Percentiles rank a stretch among this genome's conserved stretches.
phyloP scores from a whole-genome alignment of 2,797 vertebrate species.

The Nyctalus aviator region DNA sequence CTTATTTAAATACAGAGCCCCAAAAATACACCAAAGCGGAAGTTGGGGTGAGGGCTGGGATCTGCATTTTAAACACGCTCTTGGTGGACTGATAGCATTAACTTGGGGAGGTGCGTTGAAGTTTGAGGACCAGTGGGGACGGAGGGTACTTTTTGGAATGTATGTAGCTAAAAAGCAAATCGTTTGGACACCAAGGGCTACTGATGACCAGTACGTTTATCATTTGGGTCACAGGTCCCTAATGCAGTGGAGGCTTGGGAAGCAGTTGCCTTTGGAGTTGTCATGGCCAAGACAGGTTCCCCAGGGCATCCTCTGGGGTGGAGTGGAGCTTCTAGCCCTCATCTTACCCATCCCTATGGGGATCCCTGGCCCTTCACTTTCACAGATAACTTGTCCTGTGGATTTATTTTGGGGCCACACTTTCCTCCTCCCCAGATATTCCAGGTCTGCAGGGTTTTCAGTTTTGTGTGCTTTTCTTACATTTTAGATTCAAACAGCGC shows the following conservation, averaged over 20 bases:
- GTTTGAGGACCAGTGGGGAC: not conserved
- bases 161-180: not conserved
- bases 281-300: not conserved
- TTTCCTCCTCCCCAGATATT: not conserved
- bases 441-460: not conserved
- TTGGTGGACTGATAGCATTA: not conserved
- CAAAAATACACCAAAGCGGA: not conserved
- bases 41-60: not conserved
- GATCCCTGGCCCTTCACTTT: not conserved
- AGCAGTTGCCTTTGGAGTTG: not conserved
- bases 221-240: not conserved
- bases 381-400: not conserved
- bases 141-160: not conserved
- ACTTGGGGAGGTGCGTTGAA: not conserved
- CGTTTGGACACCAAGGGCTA: not conserved
- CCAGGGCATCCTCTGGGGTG: not conserved
- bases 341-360: too few relatives aligned
- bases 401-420: not conserved
- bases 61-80: not conserved
- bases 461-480: not conserved
- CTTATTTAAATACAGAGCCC: conserved; percentile 46
- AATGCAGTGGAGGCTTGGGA: not conserved
- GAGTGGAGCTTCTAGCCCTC: not conserved
- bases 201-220: not conserved
- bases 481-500: not conserved